Base-by-base conservation (phyloP, 2,113 vertebrate genomes). In the Mus musculus region DNA sequence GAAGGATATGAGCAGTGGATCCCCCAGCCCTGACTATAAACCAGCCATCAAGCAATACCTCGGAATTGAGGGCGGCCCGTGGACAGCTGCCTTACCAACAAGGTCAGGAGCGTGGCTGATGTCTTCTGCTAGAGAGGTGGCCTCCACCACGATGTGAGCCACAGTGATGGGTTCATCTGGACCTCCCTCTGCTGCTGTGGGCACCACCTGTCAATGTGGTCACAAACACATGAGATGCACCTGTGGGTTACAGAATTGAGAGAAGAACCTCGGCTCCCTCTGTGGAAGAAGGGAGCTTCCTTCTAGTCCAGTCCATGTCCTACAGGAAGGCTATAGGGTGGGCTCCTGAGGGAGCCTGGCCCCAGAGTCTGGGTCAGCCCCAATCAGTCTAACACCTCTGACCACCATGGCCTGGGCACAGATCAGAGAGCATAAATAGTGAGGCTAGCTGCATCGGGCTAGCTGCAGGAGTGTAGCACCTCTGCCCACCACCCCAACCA, bases 111-210 rank as follows among this genome's bases (percentile, higher is more conserved):
- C 63, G 0, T 63, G 96, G 97, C 93, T 33, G 93, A 98, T 98
- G 26, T 98, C 98, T 82, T 98, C 98, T 2, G 98, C 93, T 78
- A 98, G 97, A 0, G 98, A 95, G 26, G 98, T 98, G 0, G 99
- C 96, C 92, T 99, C 98, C 17, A 99, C 99, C 76, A 99, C 98
- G 0, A 99, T 99, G 77, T 99, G 99, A 88, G 99, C 98, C 84
- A 99, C 97, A 7, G 98, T 98, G 42, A 98, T 98, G 26, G 99
- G 97, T 90, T 98, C 98, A 90, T 98, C 98, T 1, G 98, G 97
- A 88, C 98, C 88, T 0, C 97, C 71, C 52, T 89, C 87, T 42
- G 54, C 89, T 0, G 78, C 92, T 0, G 76, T 87, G 0, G 90
- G 92, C 17, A 93, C 95, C 95, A 96, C 96, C 97, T 98, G 20